Base-by-base conservation (phyloP, 2,888 invertebrate genomes). In the Rugalucina vietnamica region DNA sequence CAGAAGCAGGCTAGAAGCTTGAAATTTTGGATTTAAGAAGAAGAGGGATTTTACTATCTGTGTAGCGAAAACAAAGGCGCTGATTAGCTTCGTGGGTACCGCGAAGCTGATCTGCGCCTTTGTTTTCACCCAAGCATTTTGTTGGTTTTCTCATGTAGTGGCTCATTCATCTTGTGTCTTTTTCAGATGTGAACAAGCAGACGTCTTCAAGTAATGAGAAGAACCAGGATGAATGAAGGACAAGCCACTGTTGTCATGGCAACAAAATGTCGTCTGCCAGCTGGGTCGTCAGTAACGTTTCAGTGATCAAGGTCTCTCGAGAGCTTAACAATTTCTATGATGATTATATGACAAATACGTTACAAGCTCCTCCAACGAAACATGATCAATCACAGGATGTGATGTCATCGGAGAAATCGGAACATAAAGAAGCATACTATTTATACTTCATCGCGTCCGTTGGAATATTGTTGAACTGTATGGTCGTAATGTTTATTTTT, bases 341-440 rank as follows among this genome's bases (percentile, higher is more conserved):
- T n/a, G 49, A 75, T n/a, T 43, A 36, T 43, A 24, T 37, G 43
- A 36, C 49, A 39, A 36, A 72, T 43, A 72, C 21, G 21, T 24
- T 65, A 34, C 29, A 65, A n/a, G 65, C 18, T 65, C 65, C 65
- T 65, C 65, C 21, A 34, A 34, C 65, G 34, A 8, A 34, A 18
- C 65, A 65, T 18, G 39, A 50, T 10, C 49, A 60, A 21, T 39
- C 81, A 86, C 84, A 82, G n/a, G 65, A 88, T 88, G 86, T 88
- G 76, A 88, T 88, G 88, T 77, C 80, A 75, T 65, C 85, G 50
- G 76, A 72, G 39, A 69, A 77, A 27, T 54, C 74, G 49, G 87
- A 91, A 32, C 91, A 92, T 79, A 90, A 90, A 72, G 95, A 94
- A 86, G 95, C 94, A 8, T 90, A 93, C 75, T 94, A 93, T 79